phyloP scores from a whole-genome alignment of 2,888 invertebrate genomes.

The Mesorhabditis belari region DNA sequence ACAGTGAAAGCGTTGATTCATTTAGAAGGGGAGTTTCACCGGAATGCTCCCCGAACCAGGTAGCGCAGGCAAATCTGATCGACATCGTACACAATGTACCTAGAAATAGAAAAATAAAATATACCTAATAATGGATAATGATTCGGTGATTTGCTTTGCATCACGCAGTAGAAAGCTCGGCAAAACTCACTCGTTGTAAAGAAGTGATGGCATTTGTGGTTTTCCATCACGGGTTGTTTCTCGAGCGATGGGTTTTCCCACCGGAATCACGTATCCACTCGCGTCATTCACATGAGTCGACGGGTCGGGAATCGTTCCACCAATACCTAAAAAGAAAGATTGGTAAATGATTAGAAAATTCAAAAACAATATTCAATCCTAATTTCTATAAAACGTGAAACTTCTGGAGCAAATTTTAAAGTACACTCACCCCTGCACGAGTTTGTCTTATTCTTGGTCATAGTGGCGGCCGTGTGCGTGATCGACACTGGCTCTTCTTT shows the following conservation, averaged over 20 bases:
- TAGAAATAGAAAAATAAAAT: not conserved
- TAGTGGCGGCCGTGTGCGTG: not conserved
- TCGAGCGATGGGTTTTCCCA: conserved; percentile 1
- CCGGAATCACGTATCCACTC: conserved; percentile 5
- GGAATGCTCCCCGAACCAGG: conserved; percentile 5
- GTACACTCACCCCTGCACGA: conserved; percentile 54
- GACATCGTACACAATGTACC: conserved; percentile 9
- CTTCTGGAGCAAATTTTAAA: not conserved
- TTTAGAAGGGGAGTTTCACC: conserved; percentile 1
- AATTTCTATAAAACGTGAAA: too few species aligned
- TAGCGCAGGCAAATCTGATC: conserved; percentile 7
- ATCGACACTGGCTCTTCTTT: not conserved
- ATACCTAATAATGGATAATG: not conserved
- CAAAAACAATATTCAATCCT: too few species aligned
- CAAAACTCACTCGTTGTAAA: conserved; percentile 6
- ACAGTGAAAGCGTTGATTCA: too few species aligned
- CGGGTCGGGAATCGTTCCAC: conserved; percentile 2
- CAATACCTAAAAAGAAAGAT: conserved; percentile 2
- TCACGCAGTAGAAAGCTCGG: not conserved
- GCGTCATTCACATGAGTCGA: conserved; percentile 1
- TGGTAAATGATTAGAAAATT: too few species aligned
- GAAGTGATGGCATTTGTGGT: conserved; percentile 5
- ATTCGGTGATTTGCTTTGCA: not conserved
- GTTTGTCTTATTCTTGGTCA: not conserved
- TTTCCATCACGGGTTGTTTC: not conserved